phyloP scores from a whole-genome alignment of 2,797 vertebrate species.

The Melanotaenia pygmaea region DNA sequence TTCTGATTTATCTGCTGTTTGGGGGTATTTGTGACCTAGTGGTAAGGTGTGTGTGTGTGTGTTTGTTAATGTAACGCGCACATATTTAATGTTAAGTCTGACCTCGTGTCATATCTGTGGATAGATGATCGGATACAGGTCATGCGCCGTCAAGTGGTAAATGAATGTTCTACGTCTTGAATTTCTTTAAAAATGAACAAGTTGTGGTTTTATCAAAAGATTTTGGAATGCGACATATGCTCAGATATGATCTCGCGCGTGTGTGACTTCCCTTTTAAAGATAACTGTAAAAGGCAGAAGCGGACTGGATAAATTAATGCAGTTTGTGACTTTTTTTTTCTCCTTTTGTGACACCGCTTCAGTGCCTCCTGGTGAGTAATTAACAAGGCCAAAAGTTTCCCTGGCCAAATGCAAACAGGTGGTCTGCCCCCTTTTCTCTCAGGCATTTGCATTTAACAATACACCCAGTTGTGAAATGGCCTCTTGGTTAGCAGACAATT shows the following conservation, averaged over 20 bases:
- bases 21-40: not conserved
- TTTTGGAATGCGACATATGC: too few species aligned
- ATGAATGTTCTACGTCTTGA: constrained; percentile 2
- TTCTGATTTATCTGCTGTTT: too few species aligned
- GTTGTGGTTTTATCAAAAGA: not conserved
- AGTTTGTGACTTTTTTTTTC: constrained; percentile 39
- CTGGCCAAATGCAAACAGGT: constrained; percentile 81
- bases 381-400: constrained; percentile 86
- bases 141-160: constrained; percentile 72
- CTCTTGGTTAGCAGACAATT: constrained; percentile 68
- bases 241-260: not conserved
- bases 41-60: not conserved
- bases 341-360: constrained; percentile 36
- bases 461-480: constrained; percentile 73
- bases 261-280: not conserved
- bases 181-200: not conserved
- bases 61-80: fast-evolving
- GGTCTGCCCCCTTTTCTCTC: constrained; percentile 64
- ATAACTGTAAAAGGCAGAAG: not conserved
- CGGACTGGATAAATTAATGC: constrained; percentile 45
- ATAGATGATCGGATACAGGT: constrained; percentile 62
- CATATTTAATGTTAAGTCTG: constrained; percentile 32
- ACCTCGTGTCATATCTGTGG: constrained; percentile 57
- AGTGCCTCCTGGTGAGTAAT: constrained; percentile 83
- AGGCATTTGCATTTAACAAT: constrained; percentile 81